phyloP scores from a whole-genome alignment of 1,140 invertebrate genomes.

The Sweltsa coloradensis region DNA sequence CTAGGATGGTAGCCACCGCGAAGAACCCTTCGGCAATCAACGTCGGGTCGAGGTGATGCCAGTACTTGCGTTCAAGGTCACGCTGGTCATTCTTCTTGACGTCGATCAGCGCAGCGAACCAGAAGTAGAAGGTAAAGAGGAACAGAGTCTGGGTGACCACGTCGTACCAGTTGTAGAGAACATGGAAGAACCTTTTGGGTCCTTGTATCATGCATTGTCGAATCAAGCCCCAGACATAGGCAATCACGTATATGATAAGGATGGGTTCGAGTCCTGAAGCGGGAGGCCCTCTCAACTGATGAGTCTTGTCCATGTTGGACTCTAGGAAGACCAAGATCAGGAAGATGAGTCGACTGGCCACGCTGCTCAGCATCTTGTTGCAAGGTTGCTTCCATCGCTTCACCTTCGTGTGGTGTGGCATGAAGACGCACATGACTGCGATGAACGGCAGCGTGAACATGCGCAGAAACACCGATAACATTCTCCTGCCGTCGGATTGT shows the following conservation, averaged over 20 bases:
- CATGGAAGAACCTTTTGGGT: conserved; percentile 32
- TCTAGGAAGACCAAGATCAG: conserved; percentile 42
- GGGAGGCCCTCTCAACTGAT: conserved; percentile 38
- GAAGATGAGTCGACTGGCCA: conserved; percentile 47
- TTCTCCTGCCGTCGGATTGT: conserved; percentile 26
- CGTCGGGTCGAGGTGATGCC: conserved; percentile 55
- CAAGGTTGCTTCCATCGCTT: conserved; percentile 35
- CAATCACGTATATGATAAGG: conserved; percentile 32
- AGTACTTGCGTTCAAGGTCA: conserved; percentile 46
- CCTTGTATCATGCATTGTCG: conserved; percentile 37
- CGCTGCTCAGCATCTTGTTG: conserved; percentile 43
- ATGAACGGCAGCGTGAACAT: conserved; percentile 34
- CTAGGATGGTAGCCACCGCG: conserved; percentile 58
- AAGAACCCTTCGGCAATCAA: conserved; percentile 59
- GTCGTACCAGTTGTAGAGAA: conserved; percentile 38
- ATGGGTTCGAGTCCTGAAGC: conserved; percentile 32
- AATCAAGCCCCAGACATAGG: conserved; percentile 32
- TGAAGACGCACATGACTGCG: conserved; percentile 28
- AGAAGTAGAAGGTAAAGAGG: conserved; percentile 35
- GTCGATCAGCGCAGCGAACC: conserved; percentile 34
- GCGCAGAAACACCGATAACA: conserved; percentile 26
- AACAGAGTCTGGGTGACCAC: conserved; percentile 32
- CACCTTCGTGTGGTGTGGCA: conserved; percentile 29
- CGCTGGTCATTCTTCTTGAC: conserved; percentile 28
- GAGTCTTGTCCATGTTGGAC: conserved; percentile 38